These are phyloP conservation scores for Aphelenchoides fujianensis DNA, from an alignment of 1,140 invertebrate genomes.

Conservation along the genomic window DNA sequence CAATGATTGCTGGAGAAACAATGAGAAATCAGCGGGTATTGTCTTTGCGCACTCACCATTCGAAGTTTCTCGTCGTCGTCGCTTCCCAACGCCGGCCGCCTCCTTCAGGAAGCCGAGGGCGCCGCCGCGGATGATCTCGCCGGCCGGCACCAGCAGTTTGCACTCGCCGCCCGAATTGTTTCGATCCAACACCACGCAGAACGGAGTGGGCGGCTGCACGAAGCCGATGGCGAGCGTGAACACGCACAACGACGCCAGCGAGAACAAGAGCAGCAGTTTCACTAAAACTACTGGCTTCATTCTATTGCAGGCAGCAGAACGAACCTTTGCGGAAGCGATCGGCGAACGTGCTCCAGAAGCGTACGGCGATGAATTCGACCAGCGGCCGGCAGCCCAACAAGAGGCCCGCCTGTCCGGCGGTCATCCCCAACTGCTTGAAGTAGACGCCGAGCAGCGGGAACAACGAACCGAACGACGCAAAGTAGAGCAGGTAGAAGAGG, in stretches of 20 bases:
- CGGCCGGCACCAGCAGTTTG: conserved; percentile 54
- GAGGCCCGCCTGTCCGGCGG: conserved; percentile 71
- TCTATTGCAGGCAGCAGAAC: conserved; percentile 11
- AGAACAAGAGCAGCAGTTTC: conserved; percentile 81
- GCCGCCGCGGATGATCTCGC: conserved; percentile 54
- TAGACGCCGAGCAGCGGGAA: conserved; percentile 97
- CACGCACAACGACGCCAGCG: conserved; percentile 86
- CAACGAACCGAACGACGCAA: conserved; percentile 93
- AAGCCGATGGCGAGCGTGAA: conserved; percentile 92
- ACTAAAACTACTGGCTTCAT: background rate
- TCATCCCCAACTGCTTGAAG: conserved; percentile 73
- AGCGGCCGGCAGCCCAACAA: conserved; percentile 84
- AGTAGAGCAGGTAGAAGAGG: conserved; percentile 98
- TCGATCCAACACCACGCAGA: conserved; percentile 76
- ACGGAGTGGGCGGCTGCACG: conserved; percentile 83
- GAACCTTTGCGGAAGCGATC: conserved; percentile 71
- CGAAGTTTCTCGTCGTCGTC: conserved; percentile 34
- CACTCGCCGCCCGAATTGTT: conserved; percentile 66
- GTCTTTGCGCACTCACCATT: conserved; percentile 14
- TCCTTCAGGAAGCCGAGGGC: conserved; percentile 57
- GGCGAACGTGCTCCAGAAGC: conserved; percentile 92
- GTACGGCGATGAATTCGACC: conserved; percentile 92
- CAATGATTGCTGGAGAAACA: conserved; percentile 46
- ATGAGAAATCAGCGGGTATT: background rate
- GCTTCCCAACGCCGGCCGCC: conserved; percentile 47